Conservation (phyloP, 2,888 invertebrate genomes). For the Drosophila eohydei region DNA sequence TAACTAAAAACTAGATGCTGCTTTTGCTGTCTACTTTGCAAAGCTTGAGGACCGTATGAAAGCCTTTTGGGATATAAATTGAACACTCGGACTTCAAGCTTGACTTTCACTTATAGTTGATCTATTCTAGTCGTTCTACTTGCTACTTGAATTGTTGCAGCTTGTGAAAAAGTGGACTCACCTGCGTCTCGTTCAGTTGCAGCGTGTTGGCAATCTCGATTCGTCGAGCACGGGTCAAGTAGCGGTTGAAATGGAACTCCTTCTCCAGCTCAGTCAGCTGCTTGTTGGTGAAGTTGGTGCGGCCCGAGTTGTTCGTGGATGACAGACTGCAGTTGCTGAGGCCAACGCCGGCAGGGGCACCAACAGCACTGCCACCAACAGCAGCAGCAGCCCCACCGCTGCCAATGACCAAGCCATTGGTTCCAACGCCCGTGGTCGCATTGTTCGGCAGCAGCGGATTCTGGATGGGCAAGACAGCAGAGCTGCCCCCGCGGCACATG, state of each 20-base stretch:
- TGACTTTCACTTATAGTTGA: too few relatives aligned
- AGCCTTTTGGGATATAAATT: too few relatives aligned
- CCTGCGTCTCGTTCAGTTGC: slow-evolving; percentile 98
- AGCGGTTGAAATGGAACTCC: slow-evolving; percentile 99
- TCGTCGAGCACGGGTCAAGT: slow-evolving; percentile 97
- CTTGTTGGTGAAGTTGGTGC: slow-evolving; percentile 99
- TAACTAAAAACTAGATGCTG: too few relatives aligned
- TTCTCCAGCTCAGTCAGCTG: slow-evolving; percentile 99
- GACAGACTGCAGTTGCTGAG: slow-evolving; percentile 79
- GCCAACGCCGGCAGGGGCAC: slow-evolving; percentile 36
- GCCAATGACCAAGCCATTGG: slow-evolving; percentile 83
- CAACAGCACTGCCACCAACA: slow-evolving; percentile 62
- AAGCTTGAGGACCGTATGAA: too few relatives aligned
- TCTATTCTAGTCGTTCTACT: background rate
- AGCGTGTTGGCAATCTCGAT: slow-evolving; percentile 99
- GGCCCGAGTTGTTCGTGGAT: slow-evolving; percentile 91
- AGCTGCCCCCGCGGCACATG: slow-evolving; percentile 77
- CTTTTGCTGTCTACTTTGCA: too few relatives aligned
- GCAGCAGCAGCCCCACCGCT: slow-evolving; percentile 72
- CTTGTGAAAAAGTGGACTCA: slow-evolving; percentile 47
- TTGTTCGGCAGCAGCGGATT: slow-evolving; percentile 74
- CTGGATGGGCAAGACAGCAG: slow-evolving; percentile 68
- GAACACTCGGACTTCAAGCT: too few relatives aligned
- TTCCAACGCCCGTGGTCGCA: slow-evolving; percentile 35
- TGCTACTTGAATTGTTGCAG: background rate